These are phyloP conservation scores for Chanos chanos DNA, from an alignment of 2,797 vertebrate genomes.

Conservation along the genomic window DNA sequence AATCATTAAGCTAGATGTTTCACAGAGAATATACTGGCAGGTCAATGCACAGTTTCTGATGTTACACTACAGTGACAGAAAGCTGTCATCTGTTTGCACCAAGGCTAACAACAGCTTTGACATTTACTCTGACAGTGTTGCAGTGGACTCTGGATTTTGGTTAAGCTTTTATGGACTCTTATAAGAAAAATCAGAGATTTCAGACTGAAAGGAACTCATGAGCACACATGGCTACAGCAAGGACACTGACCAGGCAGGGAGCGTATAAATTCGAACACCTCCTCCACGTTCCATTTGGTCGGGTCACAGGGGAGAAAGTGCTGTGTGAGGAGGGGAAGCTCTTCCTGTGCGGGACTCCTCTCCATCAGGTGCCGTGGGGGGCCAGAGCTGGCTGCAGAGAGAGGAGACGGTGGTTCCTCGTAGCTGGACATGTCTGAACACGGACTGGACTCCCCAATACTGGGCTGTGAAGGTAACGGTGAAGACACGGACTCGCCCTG, in stretches of 20 bases:
- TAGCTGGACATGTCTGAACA: conserved; percentile 97
- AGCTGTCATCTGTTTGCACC: too few relatives aligned
- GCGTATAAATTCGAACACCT: conserved; percentile 93
- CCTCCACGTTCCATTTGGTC: conserved; percentile 94
- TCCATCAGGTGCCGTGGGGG: conserved; percentile 68
- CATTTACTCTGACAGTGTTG: too few relatives aligned
- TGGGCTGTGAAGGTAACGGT: conserved; percentile 82
- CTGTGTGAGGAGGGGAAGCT: conserved; percentile 75
- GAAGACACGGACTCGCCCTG: conserved; percentile 79
- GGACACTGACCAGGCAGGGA: conserved; percentile 85
- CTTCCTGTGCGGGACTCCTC: conserved; percentile 78
- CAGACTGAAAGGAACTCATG: too few relatives aligned
- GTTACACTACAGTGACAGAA: too few relatives aligned
- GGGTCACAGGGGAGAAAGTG: conserved; percentile 88
- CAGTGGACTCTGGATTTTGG: too few relatives aligned
- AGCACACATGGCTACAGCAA: too few relatives aligned
- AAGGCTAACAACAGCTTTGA: too few relatives aligned
- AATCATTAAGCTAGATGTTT: too few relatives aligned
- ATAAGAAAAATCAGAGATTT: too few relatives aligned
- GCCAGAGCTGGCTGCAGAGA: conserved; percentile 76
- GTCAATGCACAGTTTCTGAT: too few relatives aligned
- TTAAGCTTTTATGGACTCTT: too few relatives aligned
- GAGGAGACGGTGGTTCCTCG: conserved; percentile 72
- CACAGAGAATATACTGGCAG: too few relatives aligned
- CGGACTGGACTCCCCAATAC: conserved; percentile 92